phyloP scores from a whole-genome alignment of 2,888 invertebrate genomes.

The Charanyca ferruginea region DNA sequence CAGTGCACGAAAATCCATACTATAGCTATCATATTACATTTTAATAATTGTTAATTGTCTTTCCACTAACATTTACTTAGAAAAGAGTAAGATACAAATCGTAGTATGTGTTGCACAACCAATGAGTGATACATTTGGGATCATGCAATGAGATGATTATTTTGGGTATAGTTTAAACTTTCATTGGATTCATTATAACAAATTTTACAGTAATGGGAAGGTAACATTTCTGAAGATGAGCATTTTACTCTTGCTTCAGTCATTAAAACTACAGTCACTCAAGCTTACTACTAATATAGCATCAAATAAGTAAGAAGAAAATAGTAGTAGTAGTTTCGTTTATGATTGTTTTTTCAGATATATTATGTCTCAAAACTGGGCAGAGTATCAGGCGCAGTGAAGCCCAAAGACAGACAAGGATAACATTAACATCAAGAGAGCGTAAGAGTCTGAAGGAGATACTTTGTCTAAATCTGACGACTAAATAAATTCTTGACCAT shows the following conservation, averaged over 20 bases:
- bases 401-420: neutral
- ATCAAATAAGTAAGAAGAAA: neutral
- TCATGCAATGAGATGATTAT: constrained; percentile 62
- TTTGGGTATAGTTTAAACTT: constrained; percentile 6
- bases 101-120: constrained; percentile 53
- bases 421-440: neutral
- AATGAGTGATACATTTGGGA: constrained; percentile 50
- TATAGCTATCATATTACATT: constrained; percentile 61
- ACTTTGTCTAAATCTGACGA: neutral
- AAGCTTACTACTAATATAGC: neutral
- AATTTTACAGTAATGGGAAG: neutral
- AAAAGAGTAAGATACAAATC: constrained; percentile 45
- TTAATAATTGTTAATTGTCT: constrained; percentile 74
- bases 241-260: neutral
- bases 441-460: neutral
- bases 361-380: neutral
- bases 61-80: constrained; percentile 72
- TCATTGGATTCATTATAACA: neutral
- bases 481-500: neutral
- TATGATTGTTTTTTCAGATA: neutral
- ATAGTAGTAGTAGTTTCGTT: neutral
- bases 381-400: neutral
- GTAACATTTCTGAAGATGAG: neutral
- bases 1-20: constrained; percentile 68
- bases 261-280: neutral